Base-by-base conservation (phyloP, 2,888 invertebrate species). In the Petrolisthes manimaculis region DNA sequence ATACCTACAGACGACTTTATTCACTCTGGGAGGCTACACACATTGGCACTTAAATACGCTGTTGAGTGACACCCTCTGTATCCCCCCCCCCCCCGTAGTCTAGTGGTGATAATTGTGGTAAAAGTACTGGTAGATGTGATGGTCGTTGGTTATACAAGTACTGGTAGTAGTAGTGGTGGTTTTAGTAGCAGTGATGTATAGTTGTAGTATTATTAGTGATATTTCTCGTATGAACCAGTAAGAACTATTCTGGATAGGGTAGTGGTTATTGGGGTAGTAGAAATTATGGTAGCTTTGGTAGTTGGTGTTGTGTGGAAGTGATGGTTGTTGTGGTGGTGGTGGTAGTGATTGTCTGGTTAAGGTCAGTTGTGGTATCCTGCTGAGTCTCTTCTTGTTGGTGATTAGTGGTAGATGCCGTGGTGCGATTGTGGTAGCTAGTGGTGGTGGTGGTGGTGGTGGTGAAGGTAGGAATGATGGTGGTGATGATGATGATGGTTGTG, bases 311-410 rank as follows among this genome's bases (percentile, higher is more conserved):
- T 61, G 9, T 61, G 9, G 61, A 61, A 8, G 78, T 51, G 51
- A 54, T 78, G 78, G 79, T 54, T 53, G 79, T 79, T 18, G 55
- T 79, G 79, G 79, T 79, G 79, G n/a, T 78, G 78, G 12, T 18
- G n/a, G n/a, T 54, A n/a, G 75, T 24, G 9, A 4, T 37, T 37
- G 53, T 24, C 18, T 77, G 53, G 51, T 77, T 37, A 37, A n/a
- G 71, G 71, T 71, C 14, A 71, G 71, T 14, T 71, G 71, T 71
- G 71, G 71, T 71, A n/a, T 71, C 71, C 71, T n/a, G 71, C 71
- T 71, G 71, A 18, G 71, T 18, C 18, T 12, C 71, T n/a, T n/a
- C 71, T 12, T 71, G 71, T 71, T n/a, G n/a, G 21, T 71, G 18
- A 71, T 71, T 71, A 71, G 71, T 61, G 61, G 18, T 71, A 71